Percentiles rank a stretch among this genome's conserved stretches.
phyloP scores from a whole-genome alignment of 2,888 invertebrate species.

The Rhopalosiphum nymphaeae region DNA sequence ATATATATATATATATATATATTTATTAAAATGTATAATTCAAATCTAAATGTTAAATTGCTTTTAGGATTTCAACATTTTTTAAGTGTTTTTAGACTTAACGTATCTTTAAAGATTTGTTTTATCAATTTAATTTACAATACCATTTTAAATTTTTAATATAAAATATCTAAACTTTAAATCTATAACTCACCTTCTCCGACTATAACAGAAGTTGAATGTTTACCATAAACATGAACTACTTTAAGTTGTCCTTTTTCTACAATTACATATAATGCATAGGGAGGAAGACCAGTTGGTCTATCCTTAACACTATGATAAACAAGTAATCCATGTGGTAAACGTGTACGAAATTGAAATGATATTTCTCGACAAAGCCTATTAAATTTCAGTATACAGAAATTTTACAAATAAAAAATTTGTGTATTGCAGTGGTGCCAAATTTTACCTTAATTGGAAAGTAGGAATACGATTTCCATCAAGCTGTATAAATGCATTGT shows the following conservation, averaged over 20 bases:
- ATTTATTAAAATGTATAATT: background rate
- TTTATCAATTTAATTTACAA: background rate
- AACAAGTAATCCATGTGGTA: constrained; percentile 88
- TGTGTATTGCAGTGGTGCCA: background rate
- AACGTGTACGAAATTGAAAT: constrained; percentile 87
- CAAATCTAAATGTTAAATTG: background rate
- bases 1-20: background rate
- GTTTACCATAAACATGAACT: constrained; percentile 91
- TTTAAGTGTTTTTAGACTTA: background rate
- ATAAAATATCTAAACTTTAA: background rate
- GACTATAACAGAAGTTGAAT: constrained; percentile 86
- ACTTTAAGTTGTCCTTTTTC: constrained; percentile 93
- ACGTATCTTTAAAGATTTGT: background rate
- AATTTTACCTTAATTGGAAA: constrained; percentile 84
- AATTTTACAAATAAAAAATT: background rate
- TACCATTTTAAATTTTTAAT: background rate
- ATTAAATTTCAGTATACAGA: constrained; percentile 69
- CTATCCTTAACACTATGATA: constrained; percentile 90
- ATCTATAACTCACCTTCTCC: constrained; percentile 75
- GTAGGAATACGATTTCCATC: constrained; percentile 91
- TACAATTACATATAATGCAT: constrained; percentile 90
- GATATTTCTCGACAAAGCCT: constrained; percentile 90
- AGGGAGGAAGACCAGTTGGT: constrained; percentile 86
- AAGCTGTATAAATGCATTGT: constrained; percentile 90
- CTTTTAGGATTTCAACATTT: background rate